These are phyloP conservation scores for Trogon surrucura DNA, from an alignment of 2,113 vertebrate genomes.

Conservation along the genomic window DNA sequence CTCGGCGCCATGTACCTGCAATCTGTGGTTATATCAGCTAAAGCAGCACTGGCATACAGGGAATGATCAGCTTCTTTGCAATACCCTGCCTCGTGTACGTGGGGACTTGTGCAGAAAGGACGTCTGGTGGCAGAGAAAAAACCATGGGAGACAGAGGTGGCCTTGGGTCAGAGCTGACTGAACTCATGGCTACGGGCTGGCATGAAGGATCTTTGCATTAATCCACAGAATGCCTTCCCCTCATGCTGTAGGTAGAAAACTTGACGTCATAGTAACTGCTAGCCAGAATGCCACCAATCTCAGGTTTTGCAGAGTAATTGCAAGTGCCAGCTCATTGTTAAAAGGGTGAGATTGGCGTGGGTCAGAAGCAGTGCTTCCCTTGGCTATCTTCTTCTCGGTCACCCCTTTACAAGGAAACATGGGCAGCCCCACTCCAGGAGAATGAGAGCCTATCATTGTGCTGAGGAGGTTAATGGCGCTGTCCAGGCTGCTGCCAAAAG, in stretches of 20 bases:
- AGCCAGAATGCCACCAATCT: not conserved
- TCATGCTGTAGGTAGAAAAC: not conserved
- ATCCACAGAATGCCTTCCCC: not conserved
- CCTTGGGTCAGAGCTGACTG: not conserved
- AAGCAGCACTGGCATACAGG: not conserved
- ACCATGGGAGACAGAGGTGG: not conserved
- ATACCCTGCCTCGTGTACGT: fast-evolving
- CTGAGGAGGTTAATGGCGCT: not conserved
- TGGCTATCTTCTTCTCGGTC: not conserved
- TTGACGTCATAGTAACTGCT: not conserved
- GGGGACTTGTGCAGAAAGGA: fast-evolving
- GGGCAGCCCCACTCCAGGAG: not conserved
- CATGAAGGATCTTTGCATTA: not conserved
- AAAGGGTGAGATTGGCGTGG: not conserved
- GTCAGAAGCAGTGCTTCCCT: not conserved
- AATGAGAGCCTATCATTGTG: not conserved
- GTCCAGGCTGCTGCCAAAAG: not conserved
- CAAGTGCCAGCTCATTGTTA: not conserved
- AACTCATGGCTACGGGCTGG: not conserved
- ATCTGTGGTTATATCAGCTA: not conserved
- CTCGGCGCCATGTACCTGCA: fast-evolving
- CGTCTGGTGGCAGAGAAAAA: not conserved
- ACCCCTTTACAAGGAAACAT: not conserved
- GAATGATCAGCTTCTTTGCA: not conserved
- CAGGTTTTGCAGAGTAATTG: not conserved